Conservation (phyloP, 2,797 vertebrate genomes). For the Arctocebus calabarensis region DNA sequence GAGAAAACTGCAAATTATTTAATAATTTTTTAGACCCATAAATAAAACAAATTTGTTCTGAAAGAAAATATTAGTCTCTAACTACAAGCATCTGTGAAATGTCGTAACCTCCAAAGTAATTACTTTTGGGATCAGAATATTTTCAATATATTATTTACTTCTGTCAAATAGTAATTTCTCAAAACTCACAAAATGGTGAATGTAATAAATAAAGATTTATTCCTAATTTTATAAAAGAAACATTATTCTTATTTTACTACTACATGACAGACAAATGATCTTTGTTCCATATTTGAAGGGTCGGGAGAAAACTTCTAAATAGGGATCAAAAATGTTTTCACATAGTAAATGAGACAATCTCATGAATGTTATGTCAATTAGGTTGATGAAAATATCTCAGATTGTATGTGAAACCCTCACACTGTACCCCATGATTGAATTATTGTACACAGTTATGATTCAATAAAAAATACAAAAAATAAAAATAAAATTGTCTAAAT, state of each 20-base stretch:
- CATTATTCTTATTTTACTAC: background rate
- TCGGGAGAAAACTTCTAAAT: no score
- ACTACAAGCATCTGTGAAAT: constrained; percentile 8
- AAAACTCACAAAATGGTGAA: background rate
- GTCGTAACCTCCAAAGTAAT: constrained; percentile 32
- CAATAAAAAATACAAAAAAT: no score
- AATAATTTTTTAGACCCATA: constrained; percentile 60
- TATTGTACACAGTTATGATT: no score
- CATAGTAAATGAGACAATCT: no score
- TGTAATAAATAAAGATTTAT: background rate
- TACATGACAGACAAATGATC: background rate
- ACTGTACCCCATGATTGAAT: no score
- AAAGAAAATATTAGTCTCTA: constrained; percentile 59
- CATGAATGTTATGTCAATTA: no score
- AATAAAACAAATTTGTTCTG: constrained; percentile 60
- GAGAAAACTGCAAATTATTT: constrained; percentile 7
- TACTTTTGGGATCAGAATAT: background rate
- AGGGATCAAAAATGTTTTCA: no score
- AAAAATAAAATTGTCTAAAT: no score
- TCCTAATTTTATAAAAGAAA: background rate
- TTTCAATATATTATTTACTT: background rate
- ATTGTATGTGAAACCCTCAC: no score
- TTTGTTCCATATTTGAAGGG: no score
- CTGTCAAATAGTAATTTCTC: background rate
- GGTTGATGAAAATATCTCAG: no score